phyloP scores from a whole-genome alignment of 2,113 vertebrate genomes.

The Ammospiza caudacuta region DNA sequence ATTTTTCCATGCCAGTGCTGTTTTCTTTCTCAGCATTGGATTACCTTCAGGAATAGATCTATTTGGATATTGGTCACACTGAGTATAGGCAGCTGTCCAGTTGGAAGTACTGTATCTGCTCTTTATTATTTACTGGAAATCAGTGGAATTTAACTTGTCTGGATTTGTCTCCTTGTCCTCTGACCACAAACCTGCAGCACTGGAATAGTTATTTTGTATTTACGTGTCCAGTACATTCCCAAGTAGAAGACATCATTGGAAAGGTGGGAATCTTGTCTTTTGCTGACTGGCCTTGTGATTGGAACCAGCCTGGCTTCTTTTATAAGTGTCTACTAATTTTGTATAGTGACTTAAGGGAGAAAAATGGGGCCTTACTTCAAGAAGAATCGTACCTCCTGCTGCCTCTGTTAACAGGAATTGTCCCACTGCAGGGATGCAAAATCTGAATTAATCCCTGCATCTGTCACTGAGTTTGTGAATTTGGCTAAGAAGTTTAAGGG shows the following conservation, averaged over 20 bases:
- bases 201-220: neutral
- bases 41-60: neutral
- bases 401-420: neutral
- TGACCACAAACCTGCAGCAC: neutral
- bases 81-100: neutral
- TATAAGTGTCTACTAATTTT: neutral
- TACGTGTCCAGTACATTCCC: neutral
- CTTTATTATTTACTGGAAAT: neutral
- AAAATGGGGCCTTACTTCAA: neutral
- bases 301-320: neutral
- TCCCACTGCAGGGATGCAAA: neutral
- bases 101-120: neutral
- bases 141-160: neutral
- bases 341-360: neutral
- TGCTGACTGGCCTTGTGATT: neutral
- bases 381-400: neutral
- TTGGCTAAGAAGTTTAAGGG: neutral
- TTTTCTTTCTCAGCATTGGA: neutral
- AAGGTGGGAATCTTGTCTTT: neutral
- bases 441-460: neutral
- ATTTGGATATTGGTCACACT: neutral
- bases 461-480: neutral
- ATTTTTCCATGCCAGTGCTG: neutral
- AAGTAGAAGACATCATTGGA: neutral
- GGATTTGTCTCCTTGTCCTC: neutral